These are phyloP conservation scores for Caenorhabditis sp. DNA, from an alignment of 2,888 invertebrate genomes.

Conservation along the genomic window DNA sequence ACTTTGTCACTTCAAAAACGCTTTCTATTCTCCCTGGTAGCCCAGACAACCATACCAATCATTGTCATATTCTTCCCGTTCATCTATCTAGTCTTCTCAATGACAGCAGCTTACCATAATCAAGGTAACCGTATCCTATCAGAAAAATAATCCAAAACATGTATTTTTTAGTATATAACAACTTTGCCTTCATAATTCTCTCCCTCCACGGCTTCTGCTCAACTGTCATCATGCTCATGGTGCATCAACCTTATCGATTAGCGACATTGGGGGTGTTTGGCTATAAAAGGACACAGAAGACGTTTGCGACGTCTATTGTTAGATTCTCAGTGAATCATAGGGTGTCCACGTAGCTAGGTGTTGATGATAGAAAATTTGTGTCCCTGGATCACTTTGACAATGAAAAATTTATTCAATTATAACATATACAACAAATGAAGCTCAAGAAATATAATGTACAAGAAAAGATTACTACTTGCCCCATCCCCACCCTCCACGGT, in stretches of 20 bases:
- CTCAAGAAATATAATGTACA: too few species aligned
- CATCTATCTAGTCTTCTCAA: background rate
- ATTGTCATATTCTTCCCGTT: background rate
- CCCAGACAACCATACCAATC: background rate
- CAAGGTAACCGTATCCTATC: too few species aligned
- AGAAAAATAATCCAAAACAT: too few species aligned
- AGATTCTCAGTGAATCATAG: too few species aligned
- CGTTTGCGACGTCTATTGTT: too few species aligned
- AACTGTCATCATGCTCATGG: background rate
- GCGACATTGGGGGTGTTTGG: background rate
- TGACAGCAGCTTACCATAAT: background rate
- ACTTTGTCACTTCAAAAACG: background rate
- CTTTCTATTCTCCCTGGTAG: background rate
- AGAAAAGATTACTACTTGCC: too few species aligned
- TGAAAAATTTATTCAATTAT: too few species aligned
- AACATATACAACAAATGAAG: too few species aligned
- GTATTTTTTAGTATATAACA: background rate
- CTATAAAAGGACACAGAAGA: background rate
- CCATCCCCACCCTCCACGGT: conserved; percentile 2
- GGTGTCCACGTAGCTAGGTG: too few species aligned
- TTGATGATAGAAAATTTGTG: too few species aligned
- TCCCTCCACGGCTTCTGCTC: background rate
- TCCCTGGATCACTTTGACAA: too few species aligned
- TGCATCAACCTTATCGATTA: background rate
- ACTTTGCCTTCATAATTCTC: background rate